Conservation (phyloP, 2,888 invertebrate genomes). For the Amiota minor region DNA sequence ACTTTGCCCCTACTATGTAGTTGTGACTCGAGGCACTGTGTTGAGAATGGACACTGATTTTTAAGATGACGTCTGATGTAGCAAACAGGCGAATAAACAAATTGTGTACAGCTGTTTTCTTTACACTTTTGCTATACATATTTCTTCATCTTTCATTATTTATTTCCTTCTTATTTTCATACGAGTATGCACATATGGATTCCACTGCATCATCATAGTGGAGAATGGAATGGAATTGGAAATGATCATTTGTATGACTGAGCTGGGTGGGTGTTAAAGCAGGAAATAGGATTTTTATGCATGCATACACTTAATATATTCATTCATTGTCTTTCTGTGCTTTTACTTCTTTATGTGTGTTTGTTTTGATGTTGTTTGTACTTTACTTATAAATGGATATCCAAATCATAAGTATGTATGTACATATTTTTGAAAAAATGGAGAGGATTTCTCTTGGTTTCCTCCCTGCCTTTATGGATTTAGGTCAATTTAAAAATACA, state of each 20-base stretch:
- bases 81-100: conserved; percentile 12
- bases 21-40: too few relatives aligned
- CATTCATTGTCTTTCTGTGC: conserved; percentile 2
- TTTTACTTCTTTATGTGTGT: not conserved
- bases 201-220: not conserved
- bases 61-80: too few relatives aligned
- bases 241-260: not conserved
- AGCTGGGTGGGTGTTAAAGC: not conserved
- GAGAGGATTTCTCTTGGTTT: too few relatives aligned
- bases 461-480: conserved; percentile 33
- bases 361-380: too few relatives aligned
- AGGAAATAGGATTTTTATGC: conserved; percentile 24
- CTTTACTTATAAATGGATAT: too few relatives aligned
- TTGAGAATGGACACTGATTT: too few relatives aligned
- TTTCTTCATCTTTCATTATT: too few relatives aligned
- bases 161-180: not conserved
- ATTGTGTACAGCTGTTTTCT: conserved; percentile 26
- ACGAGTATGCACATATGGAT: not conserved
- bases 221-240: not conserved
- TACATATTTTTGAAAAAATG: not conserved
- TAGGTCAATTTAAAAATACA: conserved; percentile 62
- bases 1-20: too few relatives aligned
- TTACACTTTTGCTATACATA: not conserved
- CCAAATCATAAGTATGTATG: not conserved
- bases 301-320: not conserved